Percentiles rank a stretch among this genome's conserved stretches.
Conservation (phyloP, 2,113 vertebrate species). For the Cyphomyrus plagiostoma region DNA sequence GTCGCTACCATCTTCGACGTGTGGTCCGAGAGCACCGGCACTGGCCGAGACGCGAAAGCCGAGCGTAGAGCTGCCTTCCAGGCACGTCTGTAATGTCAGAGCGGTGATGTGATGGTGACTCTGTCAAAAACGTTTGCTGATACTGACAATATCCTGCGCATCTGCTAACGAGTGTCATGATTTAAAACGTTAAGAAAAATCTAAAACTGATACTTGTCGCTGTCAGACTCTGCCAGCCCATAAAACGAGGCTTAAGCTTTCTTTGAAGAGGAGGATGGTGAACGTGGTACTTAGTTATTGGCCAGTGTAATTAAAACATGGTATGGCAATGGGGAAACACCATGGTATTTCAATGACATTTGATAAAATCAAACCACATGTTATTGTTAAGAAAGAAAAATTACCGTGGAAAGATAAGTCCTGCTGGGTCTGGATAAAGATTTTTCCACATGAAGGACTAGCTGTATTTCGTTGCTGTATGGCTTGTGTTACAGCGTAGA, state of each 20-base stretch:
- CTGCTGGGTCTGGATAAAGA: not conserved
- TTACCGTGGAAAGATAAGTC: not conserved
- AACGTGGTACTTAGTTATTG: not conserved
- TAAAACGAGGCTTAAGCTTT: not conserved
- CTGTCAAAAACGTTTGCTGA: not conserved
- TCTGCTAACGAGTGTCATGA: not conserved
- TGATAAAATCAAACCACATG: not conserved
- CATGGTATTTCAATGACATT: not conserved
- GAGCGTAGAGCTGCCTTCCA: not conserved
- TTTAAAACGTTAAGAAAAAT: not conserved
- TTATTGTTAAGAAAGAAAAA: not conserved
- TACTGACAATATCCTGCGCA: not conserved
- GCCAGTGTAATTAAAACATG: not conserved
- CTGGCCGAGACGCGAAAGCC: not conserved
- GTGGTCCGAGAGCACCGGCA: too few relatives aligned
- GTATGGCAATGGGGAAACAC: not conserved
- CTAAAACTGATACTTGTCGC: not conserved
- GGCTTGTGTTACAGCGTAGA: not conserved
- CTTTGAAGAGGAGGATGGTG: not conserved
- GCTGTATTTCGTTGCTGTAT: not conserved
- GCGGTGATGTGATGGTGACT: not conserved
- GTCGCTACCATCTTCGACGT: not conserved
- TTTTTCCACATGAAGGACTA: not conserved
- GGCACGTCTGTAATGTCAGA: not conserved
- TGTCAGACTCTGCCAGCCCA: not conserved